phyloP scores from a whole-genome alignment of 2,888 invertebrate genomes.

The Calliphora vomitoria region DNA sequence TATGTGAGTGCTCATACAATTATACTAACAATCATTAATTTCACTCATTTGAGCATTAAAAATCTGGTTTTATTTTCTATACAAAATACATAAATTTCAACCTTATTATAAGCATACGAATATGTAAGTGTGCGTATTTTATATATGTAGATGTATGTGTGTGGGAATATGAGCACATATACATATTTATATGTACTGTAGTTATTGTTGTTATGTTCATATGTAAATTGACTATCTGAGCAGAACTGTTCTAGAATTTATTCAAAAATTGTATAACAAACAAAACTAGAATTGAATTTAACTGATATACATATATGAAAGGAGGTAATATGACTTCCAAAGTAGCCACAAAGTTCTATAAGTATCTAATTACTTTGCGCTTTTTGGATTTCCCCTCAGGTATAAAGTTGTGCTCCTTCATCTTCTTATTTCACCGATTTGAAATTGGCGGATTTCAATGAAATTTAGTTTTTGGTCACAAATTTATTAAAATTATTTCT shows the following conservation, averaged over 20 bases:
- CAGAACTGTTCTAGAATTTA: background rate
- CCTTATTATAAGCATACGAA: slow-evolving; percentile 78
- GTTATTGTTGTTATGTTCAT: background rate
- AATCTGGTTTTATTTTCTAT: slow-evolving; percentile 83
- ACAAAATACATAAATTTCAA: slow-evolving; percentile 83
- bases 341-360: no score
- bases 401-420: no score
- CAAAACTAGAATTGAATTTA: no score
- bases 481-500: no score
- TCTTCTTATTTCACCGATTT: no score
- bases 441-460: no score
- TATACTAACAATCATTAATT: slow-evolving; percentile 70
- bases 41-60: slow-evolving; percentile 76
- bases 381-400: no score
- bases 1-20: slow-evolving; percentile 43
- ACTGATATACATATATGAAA: no score
- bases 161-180: background rate
- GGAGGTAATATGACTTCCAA: no score
- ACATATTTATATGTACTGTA: background rate
- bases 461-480: no score
- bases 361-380: no score
- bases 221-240: slow-evolving; percentile 7
- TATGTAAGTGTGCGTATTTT: background rate
- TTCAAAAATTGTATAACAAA: background rate
- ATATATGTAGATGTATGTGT: background rate